phyloP scores from a whole-genome alignment of 2,113 vertebrate species.

The Meriones unguiculatus region DNA sequence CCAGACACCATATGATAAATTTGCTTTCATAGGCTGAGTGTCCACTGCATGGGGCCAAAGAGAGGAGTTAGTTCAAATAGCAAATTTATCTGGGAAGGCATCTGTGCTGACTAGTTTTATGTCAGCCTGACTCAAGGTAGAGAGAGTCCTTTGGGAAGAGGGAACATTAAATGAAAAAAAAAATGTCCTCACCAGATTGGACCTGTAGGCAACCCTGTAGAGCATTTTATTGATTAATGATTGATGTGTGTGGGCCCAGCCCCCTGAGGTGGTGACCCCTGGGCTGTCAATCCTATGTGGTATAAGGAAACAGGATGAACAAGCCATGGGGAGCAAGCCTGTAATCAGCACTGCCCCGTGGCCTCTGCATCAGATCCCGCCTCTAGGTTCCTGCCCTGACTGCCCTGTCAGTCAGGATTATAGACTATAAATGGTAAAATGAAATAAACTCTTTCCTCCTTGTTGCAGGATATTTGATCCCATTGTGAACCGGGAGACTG shows the following conservation, averaged over 20 bases:
- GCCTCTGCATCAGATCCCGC: neutral
- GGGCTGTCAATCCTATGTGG: neutral
- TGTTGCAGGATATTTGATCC: too few relatives aligned
- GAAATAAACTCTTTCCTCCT: neutral
- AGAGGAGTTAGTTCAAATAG: neutral
- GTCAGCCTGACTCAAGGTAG: neutral
- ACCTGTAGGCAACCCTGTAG: neutral
- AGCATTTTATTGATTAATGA: neutral
- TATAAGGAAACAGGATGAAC: neutral
- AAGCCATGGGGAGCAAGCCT: neutral
- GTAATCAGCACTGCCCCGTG: neutral
- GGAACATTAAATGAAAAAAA: neutral
- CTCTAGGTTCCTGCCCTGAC: neutral
- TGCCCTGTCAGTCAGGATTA: neutral
- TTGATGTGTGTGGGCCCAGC: neutral
- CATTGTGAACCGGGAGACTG: too few relatives aligned
- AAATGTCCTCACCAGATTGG: neutral
- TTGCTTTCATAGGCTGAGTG: neutral
- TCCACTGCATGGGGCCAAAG: neutral
- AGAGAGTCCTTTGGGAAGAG: neutral
- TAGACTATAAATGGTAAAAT: neutral
- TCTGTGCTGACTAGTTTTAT: neutral
- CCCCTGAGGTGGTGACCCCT: neutral
- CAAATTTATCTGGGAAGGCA: neutral
- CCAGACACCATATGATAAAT: neutral